phyloP scores from a whole-genome alignment of 2,113 vertebrate genomes.

The Amphiprion ocellaris region DNA sequence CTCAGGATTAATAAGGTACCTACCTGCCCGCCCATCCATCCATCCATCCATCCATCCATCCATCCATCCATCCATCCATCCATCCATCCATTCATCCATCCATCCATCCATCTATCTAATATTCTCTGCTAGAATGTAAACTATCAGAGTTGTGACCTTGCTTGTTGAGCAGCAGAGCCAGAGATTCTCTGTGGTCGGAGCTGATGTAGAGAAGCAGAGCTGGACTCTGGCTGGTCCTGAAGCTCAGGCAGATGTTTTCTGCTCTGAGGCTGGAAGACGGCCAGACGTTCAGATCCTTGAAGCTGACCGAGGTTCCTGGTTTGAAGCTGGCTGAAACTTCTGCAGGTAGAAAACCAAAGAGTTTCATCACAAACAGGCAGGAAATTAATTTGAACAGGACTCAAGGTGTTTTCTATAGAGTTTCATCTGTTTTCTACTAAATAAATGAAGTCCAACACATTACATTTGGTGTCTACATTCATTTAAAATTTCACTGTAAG shows the following conservation, averaged over 20 bases:
- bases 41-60: no score
- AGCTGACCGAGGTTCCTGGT: conserved; percentile 87
- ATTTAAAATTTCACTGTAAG: no score
- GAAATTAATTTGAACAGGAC: no score
- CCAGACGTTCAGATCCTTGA: conserved; percentile 44
- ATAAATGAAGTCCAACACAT: no score
- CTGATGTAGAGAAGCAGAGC: conserved; percentile 87
- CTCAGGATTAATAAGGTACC: no score
- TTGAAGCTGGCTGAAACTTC: conserved; percentile 93
- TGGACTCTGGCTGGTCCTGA: conserved; percentile 89
- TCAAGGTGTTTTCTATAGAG: no score
- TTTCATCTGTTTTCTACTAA: no score
- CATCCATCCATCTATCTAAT: no score
- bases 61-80: no score
- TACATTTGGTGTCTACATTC: no score
- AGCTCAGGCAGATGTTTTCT: conserved; percentile 89
- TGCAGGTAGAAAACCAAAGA: conserved; percentile 74
- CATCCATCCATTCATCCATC: no score
- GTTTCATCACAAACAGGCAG: neutral
- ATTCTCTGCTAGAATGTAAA: neutral
- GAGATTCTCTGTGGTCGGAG: conserved; percentile 90
- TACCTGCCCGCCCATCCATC: no score
- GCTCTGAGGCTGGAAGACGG: conserved; percentile 79
- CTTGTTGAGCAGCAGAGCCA: conserved; percentile 89
- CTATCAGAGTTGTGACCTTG: conserved; percentile 82